Percentiles rank a stretch among this genome's conserved stretches.
Conservation (phyloP, 2,113 vertebrate genomes). For the Sapajus apella region DNA sequence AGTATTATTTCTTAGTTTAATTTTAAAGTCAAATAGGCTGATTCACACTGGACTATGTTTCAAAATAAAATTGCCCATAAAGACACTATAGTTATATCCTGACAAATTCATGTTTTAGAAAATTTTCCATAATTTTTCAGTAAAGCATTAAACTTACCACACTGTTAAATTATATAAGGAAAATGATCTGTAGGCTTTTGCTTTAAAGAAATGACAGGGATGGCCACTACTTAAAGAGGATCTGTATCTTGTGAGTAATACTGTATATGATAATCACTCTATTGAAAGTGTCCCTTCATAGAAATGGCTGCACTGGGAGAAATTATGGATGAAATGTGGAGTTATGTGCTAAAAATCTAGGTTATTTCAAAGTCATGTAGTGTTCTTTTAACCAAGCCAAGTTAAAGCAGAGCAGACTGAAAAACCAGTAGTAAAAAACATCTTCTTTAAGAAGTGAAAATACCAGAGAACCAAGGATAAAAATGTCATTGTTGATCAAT, state of each 20-base stretch:
- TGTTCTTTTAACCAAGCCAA: slow-evolving; percentile 29
- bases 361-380: slow-evolving; percentile 71
- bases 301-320: slow-evolving; percentile 57
- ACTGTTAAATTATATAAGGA: slow-evolving; percentile 64
- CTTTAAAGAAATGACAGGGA: slow-evolving; percentile 21
- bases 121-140: slow-evolving; percentile 70
- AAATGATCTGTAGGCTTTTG: slow-evolving; percentile 17
- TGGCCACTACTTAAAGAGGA: slow-evolving; percentile 60
- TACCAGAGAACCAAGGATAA: not conserved
- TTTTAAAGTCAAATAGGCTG: slow-evolving; percentile 22
- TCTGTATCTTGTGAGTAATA: not conserved
- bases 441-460: not conserved
- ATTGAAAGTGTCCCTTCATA: slow-evolving; percentile 61
- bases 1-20: not conserved
- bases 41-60: slow-evolving; percentile 46
- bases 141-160: slow-evolving; percentile 60
- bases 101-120: slow-evolving; percentile 60
- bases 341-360: slow-evolving; percentile 58
- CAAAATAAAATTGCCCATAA: slow-evolving; percentile 65
- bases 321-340: slow-evolving; percentile 61
- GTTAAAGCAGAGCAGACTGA: not conserved
- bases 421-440: not conserved
- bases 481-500: not conserved
- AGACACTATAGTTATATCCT: slow-evolving; percentile 9
- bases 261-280: slow-evolving; percentile 50